Evolutionary conservation across 1,140 invertebrate species (phyloP).

Genomic region (Lepidurus apus): DNA sequence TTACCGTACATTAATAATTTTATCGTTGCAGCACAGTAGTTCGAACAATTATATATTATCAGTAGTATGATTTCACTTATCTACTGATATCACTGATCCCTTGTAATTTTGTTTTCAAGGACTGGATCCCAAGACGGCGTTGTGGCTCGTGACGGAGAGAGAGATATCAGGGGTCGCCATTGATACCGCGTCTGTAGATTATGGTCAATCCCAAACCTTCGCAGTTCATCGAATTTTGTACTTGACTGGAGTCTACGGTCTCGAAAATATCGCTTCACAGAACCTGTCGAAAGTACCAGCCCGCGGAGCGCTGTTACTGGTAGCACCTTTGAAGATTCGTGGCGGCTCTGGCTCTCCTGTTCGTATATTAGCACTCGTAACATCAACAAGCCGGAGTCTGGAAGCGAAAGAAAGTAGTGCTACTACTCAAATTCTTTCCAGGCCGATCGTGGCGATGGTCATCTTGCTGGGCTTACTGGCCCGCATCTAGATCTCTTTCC

Average conservation of each 20-base stretch:
- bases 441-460: background rate
- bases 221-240: constrained; percentile 22
- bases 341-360: constrained; percentile 29
- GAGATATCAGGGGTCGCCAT: constrained; percentile 26
- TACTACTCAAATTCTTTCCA: background rate
- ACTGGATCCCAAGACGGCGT: constrained; percentile 18
- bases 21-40: too few relatives aligned
- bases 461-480: constrained; percentile 4
- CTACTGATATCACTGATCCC: too few relatives aligned
- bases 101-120: constrained; percentile 7
- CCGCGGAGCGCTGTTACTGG: constrained; percentile 7
- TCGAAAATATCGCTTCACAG: constrained; percentile 25
- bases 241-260: background rate
- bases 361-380: constrained; percentile 16
- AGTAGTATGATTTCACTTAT: too few relatives aligned
- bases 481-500: background rate
- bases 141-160: constrained; percentile 25
- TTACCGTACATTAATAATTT: too few relatives aligned
- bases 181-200: constrained; percentile 32
- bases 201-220: constrained; percentile 28
- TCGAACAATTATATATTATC: too few relatives aligned
- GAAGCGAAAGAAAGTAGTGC: background rate
- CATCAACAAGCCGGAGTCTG: background rate
- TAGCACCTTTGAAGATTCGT: constrained; percentile 24
- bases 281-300: background rate